Base-by-base conservation (phyloP, 1,140 invertebrate species). In the Phthorimaea operculella region DNA sequence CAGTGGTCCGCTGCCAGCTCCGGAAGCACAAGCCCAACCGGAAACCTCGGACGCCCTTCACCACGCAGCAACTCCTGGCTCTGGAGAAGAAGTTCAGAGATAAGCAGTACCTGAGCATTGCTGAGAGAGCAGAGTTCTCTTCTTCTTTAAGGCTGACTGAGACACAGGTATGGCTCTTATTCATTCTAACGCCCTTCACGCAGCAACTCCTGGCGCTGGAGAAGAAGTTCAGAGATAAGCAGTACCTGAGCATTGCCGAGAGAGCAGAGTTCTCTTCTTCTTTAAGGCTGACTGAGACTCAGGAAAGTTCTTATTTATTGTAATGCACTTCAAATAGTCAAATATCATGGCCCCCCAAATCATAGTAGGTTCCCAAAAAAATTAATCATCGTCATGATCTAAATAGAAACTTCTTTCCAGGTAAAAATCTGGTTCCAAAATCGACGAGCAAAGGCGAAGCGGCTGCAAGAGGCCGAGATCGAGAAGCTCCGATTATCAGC, bases 351-450 rank as follows among this genome's bases (percentile, higher is more conserved):
- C 6, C 21, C 6, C 6, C 21, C 21, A 28, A 28, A 28, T 28
- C 21, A 28, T 28, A 28, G 6, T 28, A 28, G 21, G 21, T 28
- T 28, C 2, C n/a, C n/a, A n/a, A n/a, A n/a, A n/a, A n/a, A n/a
- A n/a, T n/a, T n/a, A n/a, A n/a, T n/a, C n/a, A n/a, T n/a, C n/a
- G n/a, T n/a, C n/a, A n/a, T n/a, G 6, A 28, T 28, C 21, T 28
- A 28, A 28, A 28, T 28, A 28, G 6, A 28, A 28, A 2, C 21
- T 6, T 28, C 21, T 39, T 39, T 39, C 16, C 82, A 81, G 83
- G 94, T 96, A 48, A 98, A 98, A 89, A 98, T 98, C 66, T 98
- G 96, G 96, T 98, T 98, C 80, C 96, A 98, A 90, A 98, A 98
- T 83, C 89, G 96, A 11, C 86, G 96, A 33, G 96, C 96, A 39